Evolutionary conservation across 1,140 invertebrate genomes (phyloP), one percentile per base, ranked within the genome.

Genomic region (Drosophila bifasciata): DNA sequence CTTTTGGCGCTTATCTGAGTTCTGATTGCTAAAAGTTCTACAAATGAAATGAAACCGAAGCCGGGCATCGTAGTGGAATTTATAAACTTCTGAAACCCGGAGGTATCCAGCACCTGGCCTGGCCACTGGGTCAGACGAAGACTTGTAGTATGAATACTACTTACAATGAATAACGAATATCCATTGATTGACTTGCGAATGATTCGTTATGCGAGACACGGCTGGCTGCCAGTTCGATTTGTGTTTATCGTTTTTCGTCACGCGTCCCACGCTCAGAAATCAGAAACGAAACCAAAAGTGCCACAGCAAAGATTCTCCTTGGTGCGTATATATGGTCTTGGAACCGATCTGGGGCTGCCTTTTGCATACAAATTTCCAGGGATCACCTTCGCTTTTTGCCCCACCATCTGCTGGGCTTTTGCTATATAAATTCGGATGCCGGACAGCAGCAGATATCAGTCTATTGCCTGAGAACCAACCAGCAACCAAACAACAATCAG

Each of bases 211-310:
- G 57, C 83, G 16, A 6, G 17, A 6, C 83, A 83, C 70, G 57
- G 48, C 28, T 19, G 57, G 48, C 28, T 19, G 17, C 28, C 43
- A n/a, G 8, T 61, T 75, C 64, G 61, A 73, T 76, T 79, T 72
- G 49, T 63, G 49, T 63, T 79, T 58, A 51, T 59, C 55, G 61
- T 46, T 58, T 62, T 71, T 77, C 61, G 79, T 84, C 79, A 84
- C 75, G 58, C 70, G 62, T 78, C n/a, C n/a, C n/a, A n/a, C n/a
- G n/a, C n/a, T n/a, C n/a, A n/a, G n/a, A n/a, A n/a, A n/a, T n/a
- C n/a, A n/a, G n/a, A 49, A 80, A 83, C 57, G 79, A 84, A 84
- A 84, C 64, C 60, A 86, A 86, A 86, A 86, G 77, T 86, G 84
- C 32, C 76, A 77, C 32, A 80, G 79, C 70, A 79, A 72, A 81